phyloP scores from a whole-genome alignment of 2,797 vertebrate genomes.

The Mergus octosetaceus region DNA sequence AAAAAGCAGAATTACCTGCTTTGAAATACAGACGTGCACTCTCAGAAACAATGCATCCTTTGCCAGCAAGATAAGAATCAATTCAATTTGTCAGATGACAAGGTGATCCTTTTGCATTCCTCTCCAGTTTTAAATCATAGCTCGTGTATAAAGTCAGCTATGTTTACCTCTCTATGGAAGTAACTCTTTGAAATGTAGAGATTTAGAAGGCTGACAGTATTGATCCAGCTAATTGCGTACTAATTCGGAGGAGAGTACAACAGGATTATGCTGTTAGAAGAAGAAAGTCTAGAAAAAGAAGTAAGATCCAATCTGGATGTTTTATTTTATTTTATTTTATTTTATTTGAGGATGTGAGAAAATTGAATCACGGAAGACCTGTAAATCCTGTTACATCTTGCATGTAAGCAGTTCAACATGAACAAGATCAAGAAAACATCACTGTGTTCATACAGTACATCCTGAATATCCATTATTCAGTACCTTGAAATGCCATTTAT shows the following conservation, averaged over 20 bases:
- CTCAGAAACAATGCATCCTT: fast-evolving
- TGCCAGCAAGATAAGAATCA: background rate
- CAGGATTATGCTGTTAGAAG: background rate
- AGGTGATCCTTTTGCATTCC: background rate
- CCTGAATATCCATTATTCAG: background rate
- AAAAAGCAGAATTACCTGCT: background rate
- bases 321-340: background rate
- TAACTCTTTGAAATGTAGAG: background rate
- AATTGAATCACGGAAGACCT: background rate
- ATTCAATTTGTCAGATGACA: background rate
- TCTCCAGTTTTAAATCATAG: background rate
- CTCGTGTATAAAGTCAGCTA: background rate
- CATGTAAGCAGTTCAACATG: background rate
- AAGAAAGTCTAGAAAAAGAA: background rate
- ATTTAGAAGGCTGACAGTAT: background rate
- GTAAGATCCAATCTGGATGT: background rate
- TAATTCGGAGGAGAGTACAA: background rate
- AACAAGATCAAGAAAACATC: background rate
- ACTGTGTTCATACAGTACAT: background rate
- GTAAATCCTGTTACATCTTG: background rate
- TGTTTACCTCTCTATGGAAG: background rate
- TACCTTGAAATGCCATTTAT: background rate
- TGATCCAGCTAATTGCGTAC: background rate
- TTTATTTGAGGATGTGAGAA: background rate
- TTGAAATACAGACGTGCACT: background rate